Evolutionary conservation across 2,888 invertebrate genomes (phyloP).

Genomic region (Xestia sexstrigata): DNA sequence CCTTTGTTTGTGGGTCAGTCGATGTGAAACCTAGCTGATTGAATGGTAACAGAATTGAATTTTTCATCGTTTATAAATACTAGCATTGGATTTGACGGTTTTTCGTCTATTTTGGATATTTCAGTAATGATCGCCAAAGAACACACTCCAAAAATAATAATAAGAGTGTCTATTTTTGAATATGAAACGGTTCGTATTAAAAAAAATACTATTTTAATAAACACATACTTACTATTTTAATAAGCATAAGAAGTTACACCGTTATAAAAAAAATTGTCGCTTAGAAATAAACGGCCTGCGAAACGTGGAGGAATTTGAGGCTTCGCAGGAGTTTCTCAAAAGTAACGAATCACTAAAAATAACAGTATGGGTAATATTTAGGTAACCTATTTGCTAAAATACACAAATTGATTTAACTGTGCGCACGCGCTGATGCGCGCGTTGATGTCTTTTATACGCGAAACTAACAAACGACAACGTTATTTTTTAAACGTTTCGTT

Average conservation of each 20-base stretch:
- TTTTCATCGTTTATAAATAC: neutral
- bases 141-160: neutral
- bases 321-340: neutral
- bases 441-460: slow-evolving; percentile 78
- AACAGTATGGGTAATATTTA: neutral
- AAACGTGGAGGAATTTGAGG: neutral
- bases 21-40: slow-evolving; percentile 27
- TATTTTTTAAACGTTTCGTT: slow-evolving; percentile 3
- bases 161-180: neutral
- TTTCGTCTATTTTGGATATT: neutral
- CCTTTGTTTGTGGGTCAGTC: slow-evolving; percentile 40
- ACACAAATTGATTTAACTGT: slow-evolving; percentile 27
- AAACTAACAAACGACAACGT: slow-evolving; percentile 24
- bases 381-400: slow-evolving; percentile 1
- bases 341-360: neutral
- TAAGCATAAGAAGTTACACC: neutral
- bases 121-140: neutral
- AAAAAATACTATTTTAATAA: too few species aligned
- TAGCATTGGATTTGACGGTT: neutral
- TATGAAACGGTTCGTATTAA: neutral
- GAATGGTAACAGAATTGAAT: slow-evolving; percentile 16
- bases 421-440: slow-evolving; percentile 69
- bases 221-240: too few species aligned
- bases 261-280: neutral
- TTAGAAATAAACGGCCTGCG: neutral